Percentiles rank a stretch among this genome's conserved stretches.
Evolutionary conservation across 2,797 vertebrate species (phyloP).

Genomic region (Lepilemur ruficaudatus): DNA sequence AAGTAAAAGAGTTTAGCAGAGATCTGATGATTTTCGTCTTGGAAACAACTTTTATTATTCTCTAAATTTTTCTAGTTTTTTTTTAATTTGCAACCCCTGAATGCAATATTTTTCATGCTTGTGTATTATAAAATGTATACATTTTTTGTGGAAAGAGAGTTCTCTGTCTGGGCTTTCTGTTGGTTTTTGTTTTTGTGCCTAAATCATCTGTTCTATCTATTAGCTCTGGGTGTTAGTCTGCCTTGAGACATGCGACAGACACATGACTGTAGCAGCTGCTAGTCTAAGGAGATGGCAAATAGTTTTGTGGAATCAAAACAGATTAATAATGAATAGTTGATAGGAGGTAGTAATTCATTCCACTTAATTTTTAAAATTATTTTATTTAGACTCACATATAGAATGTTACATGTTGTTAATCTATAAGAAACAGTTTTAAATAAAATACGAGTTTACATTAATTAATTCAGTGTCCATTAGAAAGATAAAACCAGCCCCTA

Average conservation of each 20-base stretch:
- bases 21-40: neutral
- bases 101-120: neutral
- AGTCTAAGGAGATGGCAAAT: neutral
- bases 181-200: slow-evolving; percentile 26
- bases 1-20: neutral
- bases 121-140: neutral
- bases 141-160: neutral
- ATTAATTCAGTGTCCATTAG: neutral
- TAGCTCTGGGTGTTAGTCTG: neutral
- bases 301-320: neutral
- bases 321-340: neutral
- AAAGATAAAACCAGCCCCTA: neutral
- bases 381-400: neutral
- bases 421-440: neutral
- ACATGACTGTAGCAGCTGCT: neutral
- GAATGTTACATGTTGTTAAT: neutral
- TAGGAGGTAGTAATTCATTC: neutral
- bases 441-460: neutral
- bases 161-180: neutral
- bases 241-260: neutral
- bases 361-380: neutral
- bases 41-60: neutral
- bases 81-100: neutral
- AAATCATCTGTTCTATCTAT: neutral
- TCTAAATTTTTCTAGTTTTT: neutral